Evolutionary conservation across 2,113 vertebrate species (phyloP), one percentile per base, ranked within the genome.

Genomic region (Pseudopodoces humilis): DNA sequence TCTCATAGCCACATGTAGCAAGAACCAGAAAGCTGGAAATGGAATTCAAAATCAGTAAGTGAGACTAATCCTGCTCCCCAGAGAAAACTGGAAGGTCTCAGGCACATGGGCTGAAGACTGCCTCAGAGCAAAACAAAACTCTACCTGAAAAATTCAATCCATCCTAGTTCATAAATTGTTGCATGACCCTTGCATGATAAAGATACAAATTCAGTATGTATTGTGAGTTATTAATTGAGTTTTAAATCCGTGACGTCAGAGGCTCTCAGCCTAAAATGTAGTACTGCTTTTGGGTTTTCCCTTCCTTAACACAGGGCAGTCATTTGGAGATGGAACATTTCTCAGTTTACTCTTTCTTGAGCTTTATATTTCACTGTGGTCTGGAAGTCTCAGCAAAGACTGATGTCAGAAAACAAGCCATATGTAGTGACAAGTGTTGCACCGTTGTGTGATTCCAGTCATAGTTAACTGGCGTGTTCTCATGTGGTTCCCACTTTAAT

Each of bases 1-100:
- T 35, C 71, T 95, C 49, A 14, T 19, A 87, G 30, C 39, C 62
- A 84, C 27, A 81, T 46, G 23, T 62, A 85, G 60, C 56, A 35
- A 37, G 35, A 88, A 58, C 13, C 31, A 27, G 55, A 71, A 88
- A 95, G 41, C 63, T 72, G 67, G 10, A 63, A 96, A 59, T 39
- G 71, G 47, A 92, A 93, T 93, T 91, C 25, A 80, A 69, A 83
- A 90, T 77, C 71, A 56, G 24, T 43, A 23, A 44, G 27, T 67
- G 74, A 68, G 55, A 85, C 59, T 90, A 83, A 88, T 78, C 79
- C 39, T 0, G 0, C n/a, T 76, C 23, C 41, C 22, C 28, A 35
- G 59, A 90, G 75, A 35, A 47, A 94, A 83, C 43, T n/a, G 14
- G 17, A 58, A 62, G 19, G 23, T 67, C 56, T 94, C 55, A 43